phyloP scores from a whole-genome alignment of 2,888 invertebrate species.

The Oegoconia quadripuncta region DNA sequence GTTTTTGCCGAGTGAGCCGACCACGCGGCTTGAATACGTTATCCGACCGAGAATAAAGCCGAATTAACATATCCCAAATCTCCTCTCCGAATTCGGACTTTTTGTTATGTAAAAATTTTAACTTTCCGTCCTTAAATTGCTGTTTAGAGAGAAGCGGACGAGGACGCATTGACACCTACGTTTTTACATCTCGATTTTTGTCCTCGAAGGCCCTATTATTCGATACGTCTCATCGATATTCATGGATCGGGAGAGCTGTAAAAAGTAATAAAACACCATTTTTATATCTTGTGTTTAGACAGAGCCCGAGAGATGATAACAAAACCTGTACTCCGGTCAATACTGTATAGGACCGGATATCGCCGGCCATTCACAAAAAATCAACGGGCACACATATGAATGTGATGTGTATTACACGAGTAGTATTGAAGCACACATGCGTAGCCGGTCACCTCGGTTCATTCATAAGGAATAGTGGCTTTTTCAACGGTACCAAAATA shows the following conservation, averaged over 20 bases:
- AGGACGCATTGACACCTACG: slow-evolving; percentile 68
- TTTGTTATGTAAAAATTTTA: slow-evolving; percentile 60
- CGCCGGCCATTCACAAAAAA: slow-evolving; percentile 76
- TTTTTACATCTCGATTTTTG: slow-evolving; percentile 46
- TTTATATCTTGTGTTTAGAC: slow-evolving; percentile 77
- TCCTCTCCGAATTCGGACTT: slow-evolving; percentile 45
- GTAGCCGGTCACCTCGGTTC: slow-evolving; percentile 50
- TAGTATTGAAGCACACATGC: slow-evolving; percentile 45
- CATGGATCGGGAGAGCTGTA: slow-evolving; percentile 61
- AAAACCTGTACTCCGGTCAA: slow-evolving; percentile 66
- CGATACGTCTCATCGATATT: slow-evolving; percentile 64
- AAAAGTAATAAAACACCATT: slow-evolving; percentile 75
- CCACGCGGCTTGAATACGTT: slow-evolving; percentile 56
- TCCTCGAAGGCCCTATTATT: slow-evolving; percentile 51
- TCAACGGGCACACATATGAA: slow-evolving; percentile 44
- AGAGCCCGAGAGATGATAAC: slow-evolving; percentile 74
- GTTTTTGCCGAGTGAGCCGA: slow-evolving; percentile 52
- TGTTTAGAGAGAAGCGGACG: slow-evolving; percentile 42
- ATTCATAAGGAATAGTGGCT: slow-evolving; percentile 69
- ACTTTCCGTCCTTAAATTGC: slow-evolving; percentile 57
- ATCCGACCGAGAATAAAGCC: slow-evolving; percentile 50
- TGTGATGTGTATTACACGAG: slow-evolving; percentile 30
- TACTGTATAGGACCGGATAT: slow-evolving; percentile 72
- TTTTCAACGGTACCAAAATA: slow-evolving; percentile 57
- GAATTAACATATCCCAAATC: slow-evolving; percentile 64